Evolutionary conservation across 2,113 vertebrate species (phyloP), one percentile per base, ranked within the genome.

Genomic region (Electrona antarctica): DNA sequence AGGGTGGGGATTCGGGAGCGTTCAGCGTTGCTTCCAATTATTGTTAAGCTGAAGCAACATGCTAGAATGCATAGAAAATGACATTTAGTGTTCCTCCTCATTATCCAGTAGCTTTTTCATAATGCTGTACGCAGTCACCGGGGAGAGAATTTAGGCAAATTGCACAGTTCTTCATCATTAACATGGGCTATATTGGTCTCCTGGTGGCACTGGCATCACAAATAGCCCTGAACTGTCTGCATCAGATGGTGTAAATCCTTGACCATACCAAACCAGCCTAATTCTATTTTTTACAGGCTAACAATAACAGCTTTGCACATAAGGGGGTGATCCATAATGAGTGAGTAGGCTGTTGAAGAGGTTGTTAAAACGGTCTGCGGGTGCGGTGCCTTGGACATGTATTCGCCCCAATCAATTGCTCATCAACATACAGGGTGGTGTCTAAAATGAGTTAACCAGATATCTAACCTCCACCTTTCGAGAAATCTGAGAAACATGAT

Each of bases 11-110:
- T 21, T 21, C 48, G 7, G 71, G 41, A 6, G 54, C 65, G 46
- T 29, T 60, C 70, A 45, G 77, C 54, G 66, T 13, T 70, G 29
- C 57, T 15, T 69, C 64, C 69, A 73, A 52, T 75, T 77, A 67
- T 6, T 64, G 12, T 67, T 15, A 4, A 71, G 64, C 60, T 58
- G 45, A 70, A 69, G 64, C 50, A 73, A 79, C 63, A 51, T 55
- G 21, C 66, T 52, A 46, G 60, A 14, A 66, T 67, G 64, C 67
- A 48, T 48, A n/a, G 59, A 33, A 59, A 67, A 66, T 49, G 21
- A 55, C 45, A 69, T 14, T 29, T 11, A 58, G 72, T 55, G 67
- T 71, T 60, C 49, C 56, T 45, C n/a, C 7, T 71, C 7, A 64
- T 77, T 69, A 70, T 29, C 15, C 41, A 67, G 7, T 64, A 21